Evolutionary conservation across 2,888 invertebrate genomes (phyloP).

Genomic region (Sipha maydis): DNA sequence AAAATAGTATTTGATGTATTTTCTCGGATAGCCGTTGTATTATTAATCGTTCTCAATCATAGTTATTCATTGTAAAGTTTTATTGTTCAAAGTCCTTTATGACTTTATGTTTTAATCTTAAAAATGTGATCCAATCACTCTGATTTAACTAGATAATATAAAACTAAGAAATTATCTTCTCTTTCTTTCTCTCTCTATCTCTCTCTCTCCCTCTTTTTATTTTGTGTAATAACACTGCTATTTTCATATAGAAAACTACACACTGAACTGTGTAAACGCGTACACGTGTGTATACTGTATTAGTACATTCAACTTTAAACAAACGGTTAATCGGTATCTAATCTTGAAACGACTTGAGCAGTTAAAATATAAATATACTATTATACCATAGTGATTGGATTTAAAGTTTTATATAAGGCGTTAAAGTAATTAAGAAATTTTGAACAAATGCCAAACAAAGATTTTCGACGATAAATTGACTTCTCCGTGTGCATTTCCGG

Average conservation of each 20-base stretch:
- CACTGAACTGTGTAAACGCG: not conserved
- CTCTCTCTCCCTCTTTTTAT: too few species aligned
- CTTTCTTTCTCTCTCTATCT: too few species aligned
- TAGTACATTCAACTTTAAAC: not conserved
- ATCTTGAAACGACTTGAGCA: not conserved
- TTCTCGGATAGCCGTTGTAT: not conserved
- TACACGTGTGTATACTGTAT: not conserved
- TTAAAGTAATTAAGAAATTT: conserved; percentile 30
- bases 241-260: not conserved
- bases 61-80: not conserved
- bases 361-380: not conserved
- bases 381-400: not conserved
- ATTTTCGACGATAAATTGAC: conserved; percentile 48
- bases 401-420: not conserved
- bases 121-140: not conserved
- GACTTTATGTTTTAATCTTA: not conserved
- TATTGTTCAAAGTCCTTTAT: not conserved
- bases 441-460: conserved; percentile 39
- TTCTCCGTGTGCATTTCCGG: conserved; percentile 31
- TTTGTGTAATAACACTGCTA: not conserved
- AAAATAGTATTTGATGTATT: conserved; percentile 15
- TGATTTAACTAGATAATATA: not conserved
- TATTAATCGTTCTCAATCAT: not conserved
- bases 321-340: not conserved
- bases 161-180: not conserved